Percentiles rank a stretch among this genome's conserved stretches.
phyloP scores from a whole-genome alignment of 2,113 vertebrate genomes.

The Phylloscopus trochilus region DNA sequence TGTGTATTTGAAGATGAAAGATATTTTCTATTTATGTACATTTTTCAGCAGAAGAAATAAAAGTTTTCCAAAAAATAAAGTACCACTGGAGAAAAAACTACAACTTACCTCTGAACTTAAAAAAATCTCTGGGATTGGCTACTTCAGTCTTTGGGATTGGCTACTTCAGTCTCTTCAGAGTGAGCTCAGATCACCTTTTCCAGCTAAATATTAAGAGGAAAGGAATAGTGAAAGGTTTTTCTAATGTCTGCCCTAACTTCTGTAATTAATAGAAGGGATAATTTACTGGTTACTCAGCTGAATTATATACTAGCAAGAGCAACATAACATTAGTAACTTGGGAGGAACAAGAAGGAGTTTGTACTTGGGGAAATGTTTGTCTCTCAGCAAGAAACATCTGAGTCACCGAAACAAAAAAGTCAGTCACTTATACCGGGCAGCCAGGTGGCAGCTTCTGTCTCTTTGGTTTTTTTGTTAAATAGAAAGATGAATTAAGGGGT shows the following conservation, averaged over 20 bases:
- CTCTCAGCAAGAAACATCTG: slow-evolving; percentile 5
- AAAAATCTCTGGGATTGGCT: background rate
- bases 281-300: slow-evolving; percentile 10
- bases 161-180: background rate
- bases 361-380: background rate
- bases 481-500: background rate
- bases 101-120: background rate
- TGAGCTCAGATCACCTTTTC: background rate
- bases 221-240: background rate
- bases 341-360: background rate
- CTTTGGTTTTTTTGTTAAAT: background rate
- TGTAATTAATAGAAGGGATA: slow-evolving; percentile 7
- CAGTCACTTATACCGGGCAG: background rate
- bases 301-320: background rate
- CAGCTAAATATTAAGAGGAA: background rate
- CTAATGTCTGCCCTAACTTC: background rate
- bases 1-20: background rate
- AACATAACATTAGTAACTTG: slow-evolving; percentile 1
- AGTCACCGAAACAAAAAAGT: background rate
- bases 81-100: background rate
- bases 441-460: background rate
- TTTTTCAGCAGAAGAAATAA: background rate
- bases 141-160: background rate
- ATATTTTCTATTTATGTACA: background rate
- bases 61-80: background rate